Percentiles rank a stretch among this genome's conserved stretches.
phyloP scores from a whole-genome alignment of 2,113 vertebrate genomes.

The Odobenus rosmarus region DNA sequence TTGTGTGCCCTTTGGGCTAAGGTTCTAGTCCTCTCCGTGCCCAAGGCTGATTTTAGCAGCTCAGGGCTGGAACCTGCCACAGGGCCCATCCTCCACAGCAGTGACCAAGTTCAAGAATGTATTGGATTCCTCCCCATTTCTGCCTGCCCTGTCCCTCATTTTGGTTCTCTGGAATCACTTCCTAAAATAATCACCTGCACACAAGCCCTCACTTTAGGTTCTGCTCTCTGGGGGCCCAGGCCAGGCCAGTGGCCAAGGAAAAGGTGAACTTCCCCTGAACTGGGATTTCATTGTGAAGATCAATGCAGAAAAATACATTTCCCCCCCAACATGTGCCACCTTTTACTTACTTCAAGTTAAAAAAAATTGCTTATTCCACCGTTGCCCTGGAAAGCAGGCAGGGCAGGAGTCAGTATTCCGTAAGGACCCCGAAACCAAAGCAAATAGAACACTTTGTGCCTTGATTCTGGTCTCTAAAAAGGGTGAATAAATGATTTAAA shows the following conservation, averaged over 20 bases:
- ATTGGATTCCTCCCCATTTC: neutral
- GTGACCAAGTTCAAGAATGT: neutral
- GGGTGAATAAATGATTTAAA: neutral
- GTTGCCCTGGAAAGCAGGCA: neutral
- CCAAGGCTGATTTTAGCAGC: neutral
- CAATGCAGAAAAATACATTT: neutral
- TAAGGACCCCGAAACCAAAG: neutral
- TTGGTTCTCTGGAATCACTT: neutral
- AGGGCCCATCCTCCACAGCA: neutral
- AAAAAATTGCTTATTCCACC: neutral
- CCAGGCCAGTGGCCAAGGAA: neutral
- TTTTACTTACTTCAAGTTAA: neutral
- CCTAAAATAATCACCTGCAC: neutral
- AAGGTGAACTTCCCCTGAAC: neutral
- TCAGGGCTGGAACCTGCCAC: neutral
- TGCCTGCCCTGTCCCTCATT: neutral
- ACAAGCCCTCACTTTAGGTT: neutral
- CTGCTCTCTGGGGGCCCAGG: neutral
- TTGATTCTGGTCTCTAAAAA: conserved; percentile 6
- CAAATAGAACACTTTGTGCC: neutral
- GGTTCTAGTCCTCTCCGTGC: neutral
- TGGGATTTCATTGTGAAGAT: neutral
- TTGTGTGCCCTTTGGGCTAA: too few species aligned
- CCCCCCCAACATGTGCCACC: neutral
- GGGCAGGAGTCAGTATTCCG: neutral